A percentile compares a stretch with the other conserved stretches of the same genome.
These are phyloP conservation scores for Tringa solitaria DNA, from an alignment of 2,113 vertebrate species.

Conservation along the genomic window DNA sequence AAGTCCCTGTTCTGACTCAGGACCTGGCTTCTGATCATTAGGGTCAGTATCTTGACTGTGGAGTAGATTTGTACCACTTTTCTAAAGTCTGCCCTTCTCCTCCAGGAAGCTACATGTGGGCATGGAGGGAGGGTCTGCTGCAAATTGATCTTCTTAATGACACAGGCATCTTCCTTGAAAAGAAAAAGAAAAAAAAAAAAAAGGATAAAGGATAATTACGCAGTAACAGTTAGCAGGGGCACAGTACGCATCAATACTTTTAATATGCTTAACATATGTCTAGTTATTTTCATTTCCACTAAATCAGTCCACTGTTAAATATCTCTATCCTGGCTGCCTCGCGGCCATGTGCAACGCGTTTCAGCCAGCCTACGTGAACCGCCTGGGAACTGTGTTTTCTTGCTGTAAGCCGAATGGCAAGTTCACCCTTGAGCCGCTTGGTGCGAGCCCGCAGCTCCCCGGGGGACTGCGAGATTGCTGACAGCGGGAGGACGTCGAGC, in stretches of 20 bases:
- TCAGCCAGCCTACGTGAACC: not conserved
- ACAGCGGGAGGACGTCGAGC: not conserved
- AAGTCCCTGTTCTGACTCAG: not conserved
- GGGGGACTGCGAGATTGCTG: not conserved
- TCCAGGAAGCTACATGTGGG: rapidly evolving
- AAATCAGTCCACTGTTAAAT: not conserved
- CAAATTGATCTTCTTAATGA: not conserved
- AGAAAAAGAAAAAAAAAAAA: too few species aligned
- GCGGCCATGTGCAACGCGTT: not conserved
- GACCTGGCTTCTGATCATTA: not conserved
- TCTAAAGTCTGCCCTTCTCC: not conserved
- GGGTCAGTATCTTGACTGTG: not conserved
- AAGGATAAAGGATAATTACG: too few species aligned
- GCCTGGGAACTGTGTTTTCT: not conserved
- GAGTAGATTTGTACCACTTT: not conserved
- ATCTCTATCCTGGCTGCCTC: conserved; percentile 9
- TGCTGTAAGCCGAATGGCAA: not conserved
- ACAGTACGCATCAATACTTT: not conserved
- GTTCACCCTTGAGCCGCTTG: not conserved
- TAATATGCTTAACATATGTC: conserved; percentile 35
- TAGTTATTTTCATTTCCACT: conserved; percentile 18
- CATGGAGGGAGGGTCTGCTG: not conserved
- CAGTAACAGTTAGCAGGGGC: not conserved
- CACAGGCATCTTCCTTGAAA: not conserved
- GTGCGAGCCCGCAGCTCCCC: not conserved